phyloP scores from a whole-genome alignment of 1,140 invertebrate species.

The Spodoptera litura region DNA sequence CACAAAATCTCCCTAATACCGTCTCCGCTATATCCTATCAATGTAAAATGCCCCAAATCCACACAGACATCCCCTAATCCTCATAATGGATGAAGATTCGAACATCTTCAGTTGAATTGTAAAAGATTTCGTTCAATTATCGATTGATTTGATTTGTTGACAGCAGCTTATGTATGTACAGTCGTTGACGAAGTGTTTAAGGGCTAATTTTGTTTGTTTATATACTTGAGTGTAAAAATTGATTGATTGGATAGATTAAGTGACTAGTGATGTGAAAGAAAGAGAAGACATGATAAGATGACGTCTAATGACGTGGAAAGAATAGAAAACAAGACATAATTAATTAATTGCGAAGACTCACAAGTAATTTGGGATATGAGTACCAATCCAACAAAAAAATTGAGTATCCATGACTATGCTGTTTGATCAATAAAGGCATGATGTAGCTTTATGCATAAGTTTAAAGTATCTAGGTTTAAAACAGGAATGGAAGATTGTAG shows the following conservation, averaged over 20 bases:
- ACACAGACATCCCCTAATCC: conserved; percentile 67
- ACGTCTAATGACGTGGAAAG: not conserved
- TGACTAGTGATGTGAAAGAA: not conserved
- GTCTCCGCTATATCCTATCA: conserved; percentile 12
- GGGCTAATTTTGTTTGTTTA: not conserved
- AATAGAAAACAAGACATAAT: too few species aligned
- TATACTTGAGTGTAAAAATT: too few species aligned
- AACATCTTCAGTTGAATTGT: conserved; percentile 62
- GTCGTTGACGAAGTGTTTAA: not conserved
- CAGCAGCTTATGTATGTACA: not conserved
- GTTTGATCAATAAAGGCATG: too few species aligned
- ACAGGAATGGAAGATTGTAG: too few species aligned
- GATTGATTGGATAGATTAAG: too few species aligned
- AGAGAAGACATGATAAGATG: too few species aligned
- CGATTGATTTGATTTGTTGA: conserved; percentile 52
- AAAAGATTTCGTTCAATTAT: conserved; percentile 64
- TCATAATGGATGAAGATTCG: conserved; percentile 70
- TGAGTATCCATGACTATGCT: too few species aligned
- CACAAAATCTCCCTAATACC: conserved; percentile 9
- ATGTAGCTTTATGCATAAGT: too few species aligned
- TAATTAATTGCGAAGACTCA: too few species aligned
- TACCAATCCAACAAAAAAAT: too few species aligned
- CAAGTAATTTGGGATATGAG: too few species aligned
- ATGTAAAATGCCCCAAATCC: conserved; percentile 47
- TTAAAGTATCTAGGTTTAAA: too few species aligned